Base-by-base conservation (phyloP, 35 echinoderm and acorn worm genomes). In the Lytechinus pictus region DNA sequence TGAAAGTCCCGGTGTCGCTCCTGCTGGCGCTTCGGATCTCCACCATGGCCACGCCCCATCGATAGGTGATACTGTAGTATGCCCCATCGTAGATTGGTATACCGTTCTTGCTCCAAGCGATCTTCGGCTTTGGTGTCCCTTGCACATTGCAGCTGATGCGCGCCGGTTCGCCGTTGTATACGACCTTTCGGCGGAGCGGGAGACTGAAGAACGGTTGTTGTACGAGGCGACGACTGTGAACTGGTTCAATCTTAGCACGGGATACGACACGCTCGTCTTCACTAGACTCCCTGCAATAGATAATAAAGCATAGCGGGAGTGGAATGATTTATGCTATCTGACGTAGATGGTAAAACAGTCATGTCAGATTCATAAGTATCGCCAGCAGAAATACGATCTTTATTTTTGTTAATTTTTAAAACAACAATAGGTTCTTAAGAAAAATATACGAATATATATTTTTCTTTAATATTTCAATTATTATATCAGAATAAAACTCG, bases 161-260 rank as follows among this genome's bases (percentile, higher is more conserved):
- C 13, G 97, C 98, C 27, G 96, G 96, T 90, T 96, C 95, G 14
- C 94, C 95, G 11, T 98, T 94, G 55, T 94, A 95, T 10, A 99
- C 89, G 54, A 86, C 97, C 97, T 97, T 99, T 27, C 98, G 96
- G 72, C 97, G 95, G 9, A 99, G 96, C 12, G 98, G 98, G 16
- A 99, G 95, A 66, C 98, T 99, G 97, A 97, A 99, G 96, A 97
- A 98, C 58, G 98, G 98, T 57, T 95, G 87, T 6, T 94, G 94
- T 52, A 86, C 91, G 55, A 95, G 87, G 51, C 58, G 94, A 4
- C 94, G 54, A 28, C 94, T 91, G 21, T 56, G 94, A 9, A 71
- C 54, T 57, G 86, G 55, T 33, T 55, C 54, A 9, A 44, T 52
- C 28, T 51, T 61, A 28, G 86, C 53, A 4, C 92, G 9, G 53